Conservation (phyloP, 2,888 invertebrate genomes). For the Drosophila cognata region DNA sequence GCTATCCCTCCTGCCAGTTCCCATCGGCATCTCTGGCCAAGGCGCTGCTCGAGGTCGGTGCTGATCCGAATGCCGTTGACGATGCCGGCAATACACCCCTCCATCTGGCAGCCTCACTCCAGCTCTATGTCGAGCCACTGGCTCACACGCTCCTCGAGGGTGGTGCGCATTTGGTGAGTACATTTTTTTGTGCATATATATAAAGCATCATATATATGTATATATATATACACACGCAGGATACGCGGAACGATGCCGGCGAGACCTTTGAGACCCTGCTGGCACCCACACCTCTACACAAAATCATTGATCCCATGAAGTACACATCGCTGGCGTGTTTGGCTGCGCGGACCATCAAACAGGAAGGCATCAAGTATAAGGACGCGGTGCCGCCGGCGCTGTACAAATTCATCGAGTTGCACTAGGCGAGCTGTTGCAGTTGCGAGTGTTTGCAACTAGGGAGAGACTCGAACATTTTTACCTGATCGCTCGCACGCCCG, state of each 20-base stretch:
- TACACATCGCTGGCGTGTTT: conserved; percentile 94
- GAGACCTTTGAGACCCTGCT: conserved; percentile 91
- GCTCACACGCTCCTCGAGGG: conserved; percentile 90
- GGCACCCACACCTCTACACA: conserved; percentile 87
- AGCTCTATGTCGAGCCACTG: conserved; percentile 89
- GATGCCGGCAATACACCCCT: conserved; percentile 94
- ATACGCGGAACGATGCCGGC: conserved; percentile 90
- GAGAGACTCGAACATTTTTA: conserved; percentile 20
- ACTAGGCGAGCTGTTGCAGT: conserved; percentile 67
- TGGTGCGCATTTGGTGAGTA: conserved; percentile 88
- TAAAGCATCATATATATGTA: background rate
- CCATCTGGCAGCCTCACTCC: conserved; percentile 92
- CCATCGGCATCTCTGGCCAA: conserved; percentile 90
- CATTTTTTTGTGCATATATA: background rate
- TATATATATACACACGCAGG: conserved; percentile 63
- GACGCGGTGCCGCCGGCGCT: conserved; percentile 87
- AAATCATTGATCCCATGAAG: conserved; percentile 91
- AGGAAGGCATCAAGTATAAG: conserved; percentile 88
- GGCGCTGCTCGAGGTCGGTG: conserved; percentile 92
- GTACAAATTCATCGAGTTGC: conserved; percentile 85
- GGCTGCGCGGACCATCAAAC: conserved; percentile 92
- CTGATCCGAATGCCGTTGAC: conserved; percentile 92
- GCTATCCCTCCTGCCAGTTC: conserved; percentile 90
- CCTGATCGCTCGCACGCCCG: conserved; percentile 25
- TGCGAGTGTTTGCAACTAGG: conserved; percentile 26